A percentile compares a stretch with the other conserved stretches of the same genome.
Evolutionary conservation across 2,888 invertebrate species (phyloP).

Genomic region (Plagodis pulveraria): DNA sequence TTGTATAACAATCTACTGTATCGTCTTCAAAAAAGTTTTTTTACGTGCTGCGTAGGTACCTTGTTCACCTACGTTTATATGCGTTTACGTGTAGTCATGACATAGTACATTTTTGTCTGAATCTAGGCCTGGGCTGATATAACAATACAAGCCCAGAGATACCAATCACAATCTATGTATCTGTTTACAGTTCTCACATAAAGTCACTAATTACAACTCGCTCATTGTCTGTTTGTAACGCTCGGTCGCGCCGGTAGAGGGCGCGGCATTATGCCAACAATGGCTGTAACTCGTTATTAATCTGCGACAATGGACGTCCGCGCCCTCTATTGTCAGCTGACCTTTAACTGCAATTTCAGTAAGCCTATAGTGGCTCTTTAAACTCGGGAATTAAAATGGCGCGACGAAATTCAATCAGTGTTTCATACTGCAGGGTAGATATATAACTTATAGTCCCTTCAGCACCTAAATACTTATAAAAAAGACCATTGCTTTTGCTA

Average conservation of each 20-base stretch:
- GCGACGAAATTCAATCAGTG: neutral
- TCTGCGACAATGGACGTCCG: constrained; percentile 44
- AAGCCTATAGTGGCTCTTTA: constrained; percentile 2
- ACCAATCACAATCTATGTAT: neutral
- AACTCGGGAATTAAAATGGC: no score
- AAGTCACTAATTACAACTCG: constrained; percentile 21
- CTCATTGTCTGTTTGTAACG: constrained; percentile 56
- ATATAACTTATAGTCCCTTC: no score
- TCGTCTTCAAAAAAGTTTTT: no score
- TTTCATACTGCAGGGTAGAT: neutral
- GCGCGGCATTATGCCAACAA: constrained; percentile 54
- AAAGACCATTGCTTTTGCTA: no score
- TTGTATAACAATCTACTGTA: no score
- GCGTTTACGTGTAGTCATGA: no score
- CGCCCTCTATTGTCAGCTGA: constrained; percentile 62
- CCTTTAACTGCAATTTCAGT: constrained; percentile 53
- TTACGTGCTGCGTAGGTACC: no score
- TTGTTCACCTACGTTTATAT: no score
- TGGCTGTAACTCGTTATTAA: constrained; percentile 34
- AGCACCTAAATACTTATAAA: no score
- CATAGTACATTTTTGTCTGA: no score
- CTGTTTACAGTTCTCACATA: constrained; percentile 3
- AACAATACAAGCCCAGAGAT: no score
- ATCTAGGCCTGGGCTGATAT: no score
- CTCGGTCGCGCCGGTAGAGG: constrained; percentile 62